Evolutionary conservation across 2,888 invertebrate species (phyloP).

Genomic region (Parnassius mnemosyne): DNA sequence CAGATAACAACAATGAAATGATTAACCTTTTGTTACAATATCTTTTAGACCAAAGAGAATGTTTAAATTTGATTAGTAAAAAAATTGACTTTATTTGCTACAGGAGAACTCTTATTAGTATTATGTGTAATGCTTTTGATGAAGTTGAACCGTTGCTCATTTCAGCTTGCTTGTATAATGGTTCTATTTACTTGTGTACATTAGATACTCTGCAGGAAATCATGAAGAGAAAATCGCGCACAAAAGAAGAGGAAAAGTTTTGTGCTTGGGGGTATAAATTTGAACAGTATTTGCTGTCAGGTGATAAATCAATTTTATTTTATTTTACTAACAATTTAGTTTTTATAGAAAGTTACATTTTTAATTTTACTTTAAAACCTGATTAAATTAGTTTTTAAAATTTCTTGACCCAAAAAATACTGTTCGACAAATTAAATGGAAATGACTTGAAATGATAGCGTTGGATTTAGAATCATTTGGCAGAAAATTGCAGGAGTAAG

Average conservation of each 20-base stretch:
- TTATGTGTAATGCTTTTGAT: conserved; percentile 40
- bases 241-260: conserved; percentile 31
- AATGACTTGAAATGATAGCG: too few relatives aligned
- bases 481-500: too few relatives aligned
- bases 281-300: conserved; percentile 41
- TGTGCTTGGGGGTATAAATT: conserved; percentile 37
- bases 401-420: too few relatives aligned
- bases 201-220: conserved; percentile 35
- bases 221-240: conserved; percentile 27
- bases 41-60: conserved; percentile 33
- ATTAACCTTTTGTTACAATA: conserved; percentile 41
- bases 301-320: conserved; percentile 24
- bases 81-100: conserved; percentile 38
- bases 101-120: conserved; percentile 43
- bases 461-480: too few relatives aligned
- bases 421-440: too few relatives aligned
- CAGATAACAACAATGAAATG: conserved; percentile 42
- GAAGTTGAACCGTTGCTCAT: conserved; percentile 32
- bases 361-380: too few relatives aligned
- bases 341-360: too few relatives aligned
- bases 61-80: conserved; percentile 27
- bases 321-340: too few relatives aligned
- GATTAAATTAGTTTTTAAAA: too few relatives aligned
- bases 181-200: conserved; percentile 43
- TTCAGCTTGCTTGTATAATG: conserved; percentile 39